Evolutionary conservation across 2,888 invertebrate species (phyloP), one percentile per base, ranked within the genome.

Genomic region (Coremacera marginata): DNA sequence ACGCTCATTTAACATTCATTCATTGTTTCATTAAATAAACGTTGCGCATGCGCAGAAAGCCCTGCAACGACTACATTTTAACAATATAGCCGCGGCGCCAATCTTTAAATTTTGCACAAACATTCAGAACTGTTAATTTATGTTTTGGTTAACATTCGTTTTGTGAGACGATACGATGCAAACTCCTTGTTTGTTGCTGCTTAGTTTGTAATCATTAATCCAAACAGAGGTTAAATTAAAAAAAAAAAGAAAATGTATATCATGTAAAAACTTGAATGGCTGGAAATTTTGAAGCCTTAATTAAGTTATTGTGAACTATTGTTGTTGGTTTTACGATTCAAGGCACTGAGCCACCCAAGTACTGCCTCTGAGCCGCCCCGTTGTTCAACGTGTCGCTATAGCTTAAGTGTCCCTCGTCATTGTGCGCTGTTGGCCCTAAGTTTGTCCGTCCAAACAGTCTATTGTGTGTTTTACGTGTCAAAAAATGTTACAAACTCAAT

Each of bases 1-100:
- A 22, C 37, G 57, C 55, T 55, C 55, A 57, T 71, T 71, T 71
- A 44, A 60, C 57, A 60, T 71, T 71, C 57, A 34, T 71, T 71
- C 60, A 19, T 71, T 57, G 71, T 71, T 71, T 71, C 37, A 60
- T 37, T 71, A n/a, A 60, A 71, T 60, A 57, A 71, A 31, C 52
- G 51, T 19, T n/a, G 22, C 70, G 55, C 55, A 22, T 34, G 70
- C 27, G 8, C 57, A 37, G 44, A n/a, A 3, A 11, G 22, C 7
- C n/a, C 3, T 14, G 57, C 11, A 16, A 57, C 22, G 52, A 34
- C 44, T 44, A 44, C 44, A 44, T 44, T 44, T 44, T 44, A 44
- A 44, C 44, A 9, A 8, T 44, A 19, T 9, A 27, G 44, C 25
- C 14, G 55, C 62, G 72, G 72, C 72, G 72, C 72, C 72, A 72